phyloP scores from a whole-genome alignment of 2,113 vertebrate species.

The Cottus gobio region DNA sequence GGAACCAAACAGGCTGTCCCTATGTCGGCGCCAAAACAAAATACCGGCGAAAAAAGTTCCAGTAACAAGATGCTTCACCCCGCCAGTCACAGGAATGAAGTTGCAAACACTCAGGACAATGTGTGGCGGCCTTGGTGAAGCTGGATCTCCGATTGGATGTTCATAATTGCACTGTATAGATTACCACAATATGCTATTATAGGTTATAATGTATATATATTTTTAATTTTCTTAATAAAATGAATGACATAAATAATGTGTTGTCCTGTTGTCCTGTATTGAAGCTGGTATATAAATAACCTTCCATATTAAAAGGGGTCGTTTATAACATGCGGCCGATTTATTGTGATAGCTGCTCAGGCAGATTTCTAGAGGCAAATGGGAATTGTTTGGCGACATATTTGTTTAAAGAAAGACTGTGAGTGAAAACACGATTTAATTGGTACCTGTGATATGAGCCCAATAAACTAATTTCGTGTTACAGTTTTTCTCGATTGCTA shows the following conservation, averaged over 20 bases:
- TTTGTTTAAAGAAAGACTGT: too few relatives aligned
- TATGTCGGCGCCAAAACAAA: neutral
- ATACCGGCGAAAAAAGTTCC: neutral
- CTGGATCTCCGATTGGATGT: constrained; percentile 23
- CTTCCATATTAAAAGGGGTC: neutral
- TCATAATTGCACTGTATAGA: constrained; percentile 66
- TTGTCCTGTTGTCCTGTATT: neutral
- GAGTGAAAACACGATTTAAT: neutral
- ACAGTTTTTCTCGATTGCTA: too few relatives aligned
- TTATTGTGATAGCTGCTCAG: neutral
- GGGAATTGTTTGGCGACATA: neutral
- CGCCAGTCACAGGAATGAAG: constrained; percentile 25
- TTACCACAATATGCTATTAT: constrained; percentile 26
- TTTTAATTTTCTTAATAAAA: constrained; percentile 74
- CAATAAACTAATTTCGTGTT: neutral
- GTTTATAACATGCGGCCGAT: neutral
- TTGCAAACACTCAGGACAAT: constrained; percentile 30
- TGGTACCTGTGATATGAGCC: neutral
- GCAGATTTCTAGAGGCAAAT: too few relatives aligned
- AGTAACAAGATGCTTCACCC: constrained; percentile 23
- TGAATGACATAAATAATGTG: neutral
- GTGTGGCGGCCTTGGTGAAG: constrained; percentile 84
- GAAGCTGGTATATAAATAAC: neutral
- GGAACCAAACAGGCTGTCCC: neutral
- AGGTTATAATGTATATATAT: constrained; percentile 33